Evolutionary conservation across 2,888 invertebrate species (phyloP), one percentile per base, ranked within the genome.

Genomic region (Pilophorus perplexus): DNA sequence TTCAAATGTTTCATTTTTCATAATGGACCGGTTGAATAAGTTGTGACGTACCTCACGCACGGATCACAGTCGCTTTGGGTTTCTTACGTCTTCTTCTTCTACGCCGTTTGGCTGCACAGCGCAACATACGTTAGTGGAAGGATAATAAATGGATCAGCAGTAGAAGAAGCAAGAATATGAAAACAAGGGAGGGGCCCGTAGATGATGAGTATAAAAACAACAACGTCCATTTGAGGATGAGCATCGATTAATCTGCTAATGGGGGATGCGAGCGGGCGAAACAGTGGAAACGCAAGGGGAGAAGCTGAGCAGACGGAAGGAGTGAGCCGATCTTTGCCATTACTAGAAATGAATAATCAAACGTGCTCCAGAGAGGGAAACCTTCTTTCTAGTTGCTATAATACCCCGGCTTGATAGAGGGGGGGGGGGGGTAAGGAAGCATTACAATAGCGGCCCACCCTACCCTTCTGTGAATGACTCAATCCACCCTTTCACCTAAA

Each of bases 291-390:
- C 16, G 48, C 48, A 4, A 59, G 10, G 59, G 42, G 20, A 33
- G 48, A n/a, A 38, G 37, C 14, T 50, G 16, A 42, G 55, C 22
- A 55, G 22, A 50, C 23, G 46, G 66, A 57, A 57, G 48, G 46
- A 55, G 44, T 33, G 66, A 42, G 57, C 60, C 52, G 57, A 69
- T 69, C 67, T 67, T 60, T 69, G 48, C 69, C 70, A 70, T 70
- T 70, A 70, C 70, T 68, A 70, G 70, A 70, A 70, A 70, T 70
- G 70, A 70, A 70, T 70, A 70, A 70, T 70, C 70, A 70, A 70
- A 66, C 66, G 54, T 57, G 59, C 64, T 37, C 52, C 42, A 52
- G 27, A 52, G 52, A 52, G 52, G 55, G 55, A 37, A 12, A n/a
- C 55, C 42, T 55, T 55, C 55, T 55, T 55, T 55, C 55, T 55